Evolutionary conservation across 2,113 vertebrate species (phyloP), one percentile per base, ranked within the genome.

Genomic region (Malurus alboscapulatus): DNA sequence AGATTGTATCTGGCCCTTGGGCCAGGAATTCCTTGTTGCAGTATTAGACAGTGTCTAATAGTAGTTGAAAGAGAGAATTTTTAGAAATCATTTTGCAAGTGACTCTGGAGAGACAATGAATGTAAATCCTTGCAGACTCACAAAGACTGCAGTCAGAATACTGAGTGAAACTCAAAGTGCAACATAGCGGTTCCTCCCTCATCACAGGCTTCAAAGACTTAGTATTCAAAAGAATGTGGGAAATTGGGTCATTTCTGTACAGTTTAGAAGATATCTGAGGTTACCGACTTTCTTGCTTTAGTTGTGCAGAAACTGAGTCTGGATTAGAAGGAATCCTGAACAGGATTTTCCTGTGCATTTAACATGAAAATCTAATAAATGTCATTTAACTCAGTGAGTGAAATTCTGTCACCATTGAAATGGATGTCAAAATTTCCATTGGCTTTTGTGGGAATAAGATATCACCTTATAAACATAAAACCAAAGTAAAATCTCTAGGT

Each of bases 201-300:
- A 89, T 96, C 80, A 73, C 77, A 94, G 71, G 87, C 87, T 93
- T 95, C 94, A 93, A 89, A 94, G 92, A 89, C 82, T 96, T 87
- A 73, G 81, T 85, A 92, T 94, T 94, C 81, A 87, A 85, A 89
- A 76, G 87, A 92, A 94, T 92, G 84, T 87, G 78, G 91, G 71
- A 96, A 96, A 96, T 79, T 94, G 89, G 91, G 94, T 95, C 95
- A 76, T 92, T 94, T 89, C 90, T 91, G 55, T 82, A 68, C 77
- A 76, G 81, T 92, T 90, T 84, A 84, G 84, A 76, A 89, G 76
- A 96, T 87, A 93, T 89, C 89, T 94, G 88, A 93, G 91, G 92
- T 93, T 94, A 93, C 87, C 78, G 85, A 88, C 95, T 94, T 80
- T 91, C 57, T 65, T 94, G 53, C 69, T 90, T 82, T 91, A 93